Percentiles rank a stretch among this genome's conserved stretches.
These are phyloP conservation scores for Drosophila prolongata DNA, from an alignment of 2,888 invertebrate genomes.

Conservation along the genomic window DNA sequence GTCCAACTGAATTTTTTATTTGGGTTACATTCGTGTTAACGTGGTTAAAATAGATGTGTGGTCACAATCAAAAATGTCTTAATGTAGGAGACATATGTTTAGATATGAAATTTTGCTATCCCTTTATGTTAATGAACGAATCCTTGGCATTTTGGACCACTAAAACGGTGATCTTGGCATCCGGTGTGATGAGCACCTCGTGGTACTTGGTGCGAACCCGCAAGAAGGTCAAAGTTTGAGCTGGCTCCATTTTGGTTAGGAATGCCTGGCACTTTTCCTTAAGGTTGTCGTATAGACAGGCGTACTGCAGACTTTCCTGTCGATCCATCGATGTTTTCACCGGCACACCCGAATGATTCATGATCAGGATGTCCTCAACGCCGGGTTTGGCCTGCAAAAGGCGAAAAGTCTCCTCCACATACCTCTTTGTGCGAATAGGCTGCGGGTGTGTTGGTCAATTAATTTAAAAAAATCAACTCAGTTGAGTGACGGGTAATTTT, in stretches of 20 bases:
- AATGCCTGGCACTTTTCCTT: constrained; percentile 78
- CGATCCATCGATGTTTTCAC: constrained; percentile 79
- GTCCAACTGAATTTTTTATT: background rate
- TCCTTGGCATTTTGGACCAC: constrained; percentile 82
- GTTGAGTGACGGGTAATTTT: rapidly evolving
- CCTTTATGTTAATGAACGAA: constrained; percentile 29
- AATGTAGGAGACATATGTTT: too few relatives aligned
- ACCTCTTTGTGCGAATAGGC: constrained; percentile 79
- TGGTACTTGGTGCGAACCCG: constrained; percentile 80
- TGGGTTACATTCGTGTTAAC: background rate
- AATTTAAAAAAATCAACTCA: too few relatives aligned
- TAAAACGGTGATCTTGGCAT: constrained; percentile 81
- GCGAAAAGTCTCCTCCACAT: constrained; percentile 79
- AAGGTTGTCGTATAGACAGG: constrained; percentile 81
- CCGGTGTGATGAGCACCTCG: constrained; percentile 81
- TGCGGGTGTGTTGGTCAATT: background rate
- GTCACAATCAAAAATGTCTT: background rate
- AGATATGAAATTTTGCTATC: background rate
- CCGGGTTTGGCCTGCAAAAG: constrained; percentile 73
- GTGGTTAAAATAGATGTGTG: background rate
- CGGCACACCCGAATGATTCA: constrained; percentile 81
- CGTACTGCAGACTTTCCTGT: constrained; percentile 72
- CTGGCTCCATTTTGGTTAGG: constrained; percentile 72
- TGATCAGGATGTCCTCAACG: constrained; percentile 78
- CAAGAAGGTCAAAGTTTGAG: constrained; percentile 72